These are phyloP conservation scores for Rhea americana DNA, from an alignment of 2,113 vertebrate genomes.

Conservation along the genomic window DNA sequence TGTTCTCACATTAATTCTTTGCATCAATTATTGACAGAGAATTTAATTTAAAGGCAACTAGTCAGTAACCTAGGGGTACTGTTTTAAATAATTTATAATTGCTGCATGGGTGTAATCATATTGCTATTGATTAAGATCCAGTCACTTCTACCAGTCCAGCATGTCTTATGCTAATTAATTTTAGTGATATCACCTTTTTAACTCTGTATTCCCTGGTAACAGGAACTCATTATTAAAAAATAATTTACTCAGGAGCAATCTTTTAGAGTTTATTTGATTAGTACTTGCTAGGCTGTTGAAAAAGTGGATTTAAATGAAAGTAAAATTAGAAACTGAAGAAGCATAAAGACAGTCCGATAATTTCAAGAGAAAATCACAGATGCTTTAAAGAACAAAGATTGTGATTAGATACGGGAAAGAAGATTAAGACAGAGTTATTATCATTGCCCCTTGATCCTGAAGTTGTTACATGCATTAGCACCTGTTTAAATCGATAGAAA, in stretches of 20 bases:
- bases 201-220: constrained; percentile 80
- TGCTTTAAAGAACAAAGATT: not conserved
- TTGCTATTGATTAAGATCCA: constrained; percentile 94
- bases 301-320: constrained; percentile 44
- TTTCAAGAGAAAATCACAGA: constrained; percentile 16
- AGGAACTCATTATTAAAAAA: constrained; percentile 80
- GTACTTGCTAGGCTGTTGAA: constrained; percentile 37
- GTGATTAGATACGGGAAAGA: constrained; percentile 4
- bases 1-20: constrained; percentile 96
- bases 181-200: constrained; percentile 84
- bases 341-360: not conserved
- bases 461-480: constrained; percentile 27
- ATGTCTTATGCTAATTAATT: constrained; percentile 86
- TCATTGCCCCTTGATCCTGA: not conserved
- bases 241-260: constrained; percentile 77
- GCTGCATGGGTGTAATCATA: constrained; percentile 92
- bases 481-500: not conserved
- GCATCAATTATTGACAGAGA: constrained; percentile 99
- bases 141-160: constrained; percentile 85
- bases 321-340: constrained; percentile 31
- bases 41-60: constrained; percentile 95
- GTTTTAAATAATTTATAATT: constrained; percentile 98
- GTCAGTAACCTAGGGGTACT: constrained; percentile 91
- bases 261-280: constrained; percentile 71
- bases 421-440: constrained; percentile 20